Evolutionary conservation across 2,797 vertebrate species (phyloP).

Genomic region (Eulemur albifrons): DNA sequence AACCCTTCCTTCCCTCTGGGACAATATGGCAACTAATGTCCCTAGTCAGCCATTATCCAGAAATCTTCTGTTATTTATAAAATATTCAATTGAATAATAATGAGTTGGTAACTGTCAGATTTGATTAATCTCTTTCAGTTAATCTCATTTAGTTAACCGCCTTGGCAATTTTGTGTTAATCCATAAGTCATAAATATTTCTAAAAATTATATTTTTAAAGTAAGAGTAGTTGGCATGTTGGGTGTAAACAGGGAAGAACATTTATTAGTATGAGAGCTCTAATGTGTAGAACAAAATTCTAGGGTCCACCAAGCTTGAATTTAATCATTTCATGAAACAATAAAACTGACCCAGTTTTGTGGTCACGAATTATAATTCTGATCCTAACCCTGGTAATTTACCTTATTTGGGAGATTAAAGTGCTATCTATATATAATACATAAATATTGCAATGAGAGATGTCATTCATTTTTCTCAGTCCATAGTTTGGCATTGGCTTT

Average conservation of each 20-base stretch:
- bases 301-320: background rate
- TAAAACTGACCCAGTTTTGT: conserved; percentile 1
- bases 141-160: background rate
- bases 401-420: background rate
- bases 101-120: background rate
- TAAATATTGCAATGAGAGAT: background rate
- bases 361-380: background rate
- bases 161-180: background rate
- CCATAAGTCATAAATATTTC: background rate
- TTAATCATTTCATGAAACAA: conserved; percentile 1
- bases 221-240: background rate
- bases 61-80: background rate
- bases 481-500: background rate
- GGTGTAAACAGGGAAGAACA: background rate
- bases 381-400: background rate
- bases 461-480: background rate
- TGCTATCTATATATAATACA: background rate
- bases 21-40: background rate
- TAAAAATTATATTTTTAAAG: background rate
- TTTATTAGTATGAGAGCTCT: background rate
- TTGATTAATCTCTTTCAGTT: background rate
- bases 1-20: background rate
- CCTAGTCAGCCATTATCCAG: background rate
- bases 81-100: background rate
- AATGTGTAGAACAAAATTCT: conserved; percentile 8